phyloP scores from a whole-genome alignment of 1,140 invertebrate species.

The Leptopilina clavipes region DNA sequence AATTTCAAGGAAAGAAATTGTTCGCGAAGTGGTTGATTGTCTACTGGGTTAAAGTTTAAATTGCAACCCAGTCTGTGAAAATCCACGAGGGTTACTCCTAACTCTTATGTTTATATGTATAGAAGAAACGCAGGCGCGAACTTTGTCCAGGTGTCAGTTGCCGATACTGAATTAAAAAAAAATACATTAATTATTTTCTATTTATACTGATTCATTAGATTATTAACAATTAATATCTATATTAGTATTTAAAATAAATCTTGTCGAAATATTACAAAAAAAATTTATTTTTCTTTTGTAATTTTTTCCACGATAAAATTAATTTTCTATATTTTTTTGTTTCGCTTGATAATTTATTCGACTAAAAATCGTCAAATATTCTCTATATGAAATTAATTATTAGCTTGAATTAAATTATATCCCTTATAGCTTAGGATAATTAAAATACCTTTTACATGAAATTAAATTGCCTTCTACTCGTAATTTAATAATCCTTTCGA shows the following conservation, averaged over 20 bases:
- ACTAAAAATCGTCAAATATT: not conserved
- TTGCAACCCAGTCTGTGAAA: slow-evolving; percentile 58
- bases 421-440: not conserved
- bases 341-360: not conserved
- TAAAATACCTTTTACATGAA: slow-evolving; percentile 1
- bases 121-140: slow-evolving; percentile 62
- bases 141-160: slow-evolving; percentile 60
- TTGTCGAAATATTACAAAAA: too few relatives aligned
- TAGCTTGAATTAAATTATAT: too few relatives aligned
- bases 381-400: slow-evolving; percentile 33
- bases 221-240: too few relatives aligned
- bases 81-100: slow-evolving; percentile 47
- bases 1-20: slow-evolving; percentile 31
- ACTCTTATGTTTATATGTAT: slow-evolving; percentile 27
- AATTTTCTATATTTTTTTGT: too few relatives aligned
- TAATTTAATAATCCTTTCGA: not conserved
- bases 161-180: slow-evolving; percentile 44
- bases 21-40: slow-evolving; percentile 57
- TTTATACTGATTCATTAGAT: too few relatives aligned
- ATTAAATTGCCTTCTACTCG: not conserved
- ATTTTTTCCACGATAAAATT: too few relatives aligned
- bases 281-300: too few relatives aligned
- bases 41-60: slow-evolving; percentile 67
- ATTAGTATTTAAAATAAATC: too few relatives aligned
- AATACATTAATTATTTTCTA: too few relatives aligned